phyloP scores from a whole-genome alignment of 1,140 invertebrate genomes.

The Pogonus chalceus region DNA sequence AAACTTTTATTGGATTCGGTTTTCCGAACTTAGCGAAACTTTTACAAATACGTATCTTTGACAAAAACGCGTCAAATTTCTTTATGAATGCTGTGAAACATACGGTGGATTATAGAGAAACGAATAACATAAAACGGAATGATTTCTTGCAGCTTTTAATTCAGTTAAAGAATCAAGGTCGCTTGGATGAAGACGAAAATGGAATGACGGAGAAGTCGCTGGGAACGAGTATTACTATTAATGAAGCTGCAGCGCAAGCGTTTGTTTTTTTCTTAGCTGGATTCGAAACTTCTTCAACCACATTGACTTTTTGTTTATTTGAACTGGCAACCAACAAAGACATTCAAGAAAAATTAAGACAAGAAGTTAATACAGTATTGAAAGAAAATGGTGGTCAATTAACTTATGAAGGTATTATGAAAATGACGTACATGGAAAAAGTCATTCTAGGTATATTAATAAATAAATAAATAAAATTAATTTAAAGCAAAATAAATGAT shows the following conservation, averaged over 20 bases:
- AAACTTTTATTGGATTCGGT: background rate
- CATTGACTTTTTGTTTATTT: slow-evolving; percentile 46
- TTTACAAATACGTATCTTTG: background rate
- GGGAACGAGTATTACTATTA: slow-evolving; percentile 29
- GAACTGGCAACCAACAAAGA: slow-evolving; percentile 47
- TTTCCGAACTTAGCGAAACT: background rate
- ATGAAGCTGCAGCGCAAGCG: slow-evolving; percentile 45
- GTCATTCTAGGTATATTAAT: slow-evolving; percentile 44
- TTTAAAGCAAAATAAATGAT: background rate
- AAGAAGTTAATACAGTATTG: slow-evolving; percentile 43
- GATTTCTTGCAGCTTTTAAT: slow-evolving; percentile 48
- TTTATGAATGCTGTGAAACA: slow-evolving; percentile 37
- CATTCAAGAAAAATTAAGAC: slow-evolving; percentile 45
- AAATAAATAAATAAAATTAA: too few species aligned
- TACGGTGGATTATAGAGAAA: slow-evolving; percentile 37
- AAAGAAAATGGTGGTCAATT: slow-evolving; percentile 35
- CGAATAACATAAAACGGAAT: slow-evolving; percentile 37
- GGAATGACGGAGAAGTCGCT: background rate
- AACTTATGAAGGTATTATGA: slow-evolving; percentile 42
- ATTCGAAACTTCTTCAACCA: slow-evolving; percentile 59
- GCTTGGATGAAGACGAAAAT: slow-evolving; percentile 25
- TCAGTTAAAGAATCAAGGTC: slow-evolving; percentile 38
- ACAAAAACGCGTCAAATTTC: slow-evolving; percentile 26
- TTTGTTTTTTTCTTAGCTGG: slow-evolving; percentile 58
- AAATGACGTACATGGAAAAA: slow-evolving; percentile 46